Evolutionary conservation across 2,888 invertebrate genomes (phyloP), one percentile per base, ranked within the genome.

Genomic region (Melieria picta): DNA sequence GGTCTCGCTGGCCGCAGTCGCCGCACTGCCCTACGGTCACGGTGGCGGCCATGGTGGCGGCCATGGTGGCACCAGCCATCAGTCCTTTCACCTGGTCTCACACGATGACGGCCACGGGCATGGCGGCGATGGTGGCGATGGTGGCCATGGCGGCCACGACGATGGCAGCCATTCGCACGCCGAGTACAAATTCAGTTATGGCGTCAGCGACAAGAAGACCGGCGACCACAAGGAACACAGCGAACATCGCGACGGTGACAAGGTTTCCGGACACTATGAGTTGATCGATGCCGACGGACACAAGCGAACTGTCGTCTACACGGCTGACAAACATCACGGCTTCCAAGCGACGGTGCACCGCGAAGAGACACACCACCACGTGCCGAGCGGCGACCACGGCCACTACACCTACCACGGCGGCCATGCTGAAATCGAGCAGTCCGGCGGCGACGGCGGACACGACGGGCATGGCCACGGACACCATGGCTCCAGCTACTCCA

Each of bases 281-380:
- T 77, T 82, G 79, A 79, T 82, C 72, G 83, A 82, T 68, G 81
- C 82, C 73, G 83, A 82, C 75, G 82, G 82, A 47, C 83, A 82
- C 77, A 82, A 82, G 77, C 78, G 82, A 47, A 83, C 81, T 61
- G 82, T 82, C 73, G 79, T 80, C 77, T 82, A 83, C 60, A 81
- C 81, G 0, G 82, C 83, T 46, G 82, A 83, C 64, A 83, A 83
- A 71, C 83, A 82, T 72, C 80, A 77, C 74, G 82, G 82, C 2
- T 82, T 83, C 76, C 76, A 81, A 72, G 83, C 83, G 0, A 77
- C 77, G 1, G 82, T 82, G 10, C 77, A 77, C 13, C 79, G 80
- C 55, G 82, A 82, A 72, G 81, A 81, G 55, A 60, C 79, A 56
- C 79, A 81, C 5, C 16, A 55, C 43, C 56, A 63, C n/a, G 63